Base-by-base conservation (phyloP, 2,797 vertebrate genomes). In the Aldrovandia affinis region DNA sequence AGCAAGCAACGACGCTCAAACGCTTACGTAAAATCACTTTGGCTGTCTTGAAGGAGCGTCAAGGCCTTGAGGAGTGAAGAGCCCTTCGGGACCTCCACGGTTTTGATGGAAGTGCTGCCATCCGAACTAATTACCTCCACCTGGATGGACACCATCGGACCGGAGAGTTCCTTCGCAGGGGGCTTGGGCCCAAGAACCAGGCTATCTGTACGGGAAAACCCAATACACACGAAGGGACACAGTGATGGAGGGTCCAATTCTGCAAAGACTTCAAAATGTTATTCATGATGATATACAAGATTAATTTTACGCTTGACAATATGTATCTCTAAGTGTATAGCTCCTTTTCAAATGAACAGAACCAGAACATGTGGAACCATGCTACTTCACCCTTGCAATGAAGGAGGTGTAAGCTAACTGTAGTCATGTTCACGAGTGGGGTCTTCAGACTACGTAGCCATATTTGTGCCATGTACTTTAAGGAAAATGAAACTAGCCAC, bases 31-130 rank as follows among this genome's bases (percentile, higher is more conserved):
- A 96, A 96, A 78, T 84, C 89, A 36, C 4, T 59, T 68, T 87
- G 50, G 78, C 86, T 86, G 8, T 15, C 42, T 80, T 91, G 81
- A 55, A 96, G 93, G 81, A 92, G 88, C 12, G 91, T 84, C 22
- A 99, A 93, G 8, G 96, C 93, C 0, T 95, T 91, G 84, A 97
- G 90, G 82, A 99, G 89, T 1, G 97, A 95, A 68, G 95, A 93
- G 0, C 93, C 90, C 0, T 88, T 81, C 0, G 94, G 92, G 1
- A 89, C 94, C 0, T 84, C 22, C 85, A 98, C 55, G 22, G 84
- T 47, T 0, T 96, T 97, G 52, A n/a, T 8, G 70, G 5, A 25
- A n/a, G 81, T 28, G 0, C 10, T 79, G 47, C 86, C 89, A 0
- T 85, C 90, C 28, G 86, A 87, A n/a, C 50, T 86, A 85, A 96